Evolutionary conservation across 2,888 invertebrate species (phyloP).

Genomic region (Allolobophora icterica): DNA sequence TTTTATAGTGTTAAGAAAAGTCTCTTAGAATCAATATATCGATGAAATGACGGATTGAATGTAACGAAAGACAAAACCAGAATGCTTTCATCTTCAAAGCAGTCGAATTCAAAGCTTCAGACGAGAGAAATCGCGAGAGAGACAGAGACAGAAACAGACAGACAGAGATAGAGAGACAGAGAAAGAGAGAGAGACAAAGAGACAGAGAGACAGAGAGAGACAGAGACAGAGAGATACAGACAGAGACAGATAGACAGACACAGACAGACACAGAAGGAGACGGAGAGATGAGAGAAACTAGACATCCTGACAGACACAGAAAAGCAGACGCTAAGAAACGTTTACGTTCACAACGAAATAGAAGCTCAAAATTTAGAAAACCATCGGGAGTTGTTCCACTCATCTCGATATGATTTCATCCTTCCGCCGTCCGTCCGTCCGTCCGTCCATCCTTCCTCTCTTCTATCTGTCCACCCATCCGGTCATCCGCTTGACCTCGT

Average conservation of each 20-base stretch:
- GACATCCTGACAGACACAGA: neutral
- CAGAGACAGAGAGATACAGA: neutral
- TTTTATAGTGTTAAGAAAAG: neutral
- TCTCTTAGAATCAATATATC: no score
- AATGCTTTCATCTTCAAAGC: neutral
- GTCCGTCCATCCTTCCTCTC: no score
- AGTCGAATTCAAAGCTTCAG: neutral
- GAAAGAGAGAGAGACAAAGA: neutral
- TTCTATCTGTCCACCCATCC: neutral
- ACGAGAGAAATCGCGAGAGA: neutral
- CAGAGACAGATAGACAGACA: neutral
- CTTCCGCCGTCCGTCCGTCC: neutral
- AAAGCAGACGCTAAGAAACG: neutral
- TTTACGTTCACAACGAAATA: neutral
- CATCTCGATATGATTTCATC: slow-evolving; percentile 10
- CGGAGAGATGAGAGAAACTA: no score
- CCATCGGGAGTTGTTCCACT: neutral
- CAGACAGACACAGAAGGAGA: neutral
- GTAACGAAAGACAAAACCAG: neutral
- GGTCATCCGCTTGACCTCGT: neutral
- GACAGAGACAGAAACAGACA: neutral
- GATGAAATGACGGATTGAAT: neutral
- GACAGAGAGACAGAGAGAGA: neutral
- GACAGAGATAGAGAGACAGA: neutral
- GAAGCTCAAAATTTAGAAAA: neutral